A percentile compares a stretch with the other conserved stretches of the same genome.
Conservation (phyloP, 2,888 invertebrate species). For the Cryptocephalus primarius region DNA sequence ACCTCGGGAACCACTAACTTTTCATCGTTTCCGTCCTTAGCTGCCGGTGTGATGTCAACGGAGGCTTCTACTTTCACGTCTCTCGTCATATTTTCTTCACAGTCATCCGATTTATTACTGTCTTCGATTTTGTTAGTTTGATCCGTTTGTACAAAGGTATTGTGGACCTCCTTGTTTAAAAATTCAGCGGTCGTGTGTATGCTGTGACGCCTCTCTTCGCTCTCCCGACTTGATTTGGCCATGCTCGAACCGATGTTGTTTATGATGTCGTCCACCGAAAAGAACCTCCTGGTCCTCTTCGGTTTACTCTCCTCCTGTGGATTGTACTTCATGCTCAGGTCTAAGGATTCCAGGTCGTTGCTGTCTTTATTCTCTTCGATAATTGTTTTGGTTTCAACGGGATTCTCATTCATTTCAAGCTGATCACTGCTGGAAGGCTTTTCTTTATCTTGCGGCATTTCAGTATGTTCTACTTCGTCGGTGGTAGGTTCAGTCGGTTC, state of each 20-base stretch:
- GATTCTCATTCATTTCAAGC: not conserved
- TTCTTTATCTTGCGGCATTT: not conserved
- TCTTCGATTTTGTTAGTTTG: no score
- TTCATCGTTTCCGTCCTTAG: not conserved
- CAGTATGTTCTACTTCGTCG: no score
- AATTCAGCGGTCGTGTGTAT: conserved; percentile 13
- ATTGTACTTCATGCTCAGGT: not conserved
- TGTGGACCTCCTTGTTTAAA: conserved; percentile 13
- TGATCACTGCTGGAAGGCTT: not conserved
- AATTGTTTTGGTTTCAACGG: not conserved
- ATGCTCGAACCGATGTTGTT: conserved; percentile 20
- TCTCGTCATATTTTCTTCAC: not conserved
- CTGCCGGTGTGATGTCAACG: conserved; percentile 1
- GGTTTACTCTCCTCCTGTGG: not conserved
- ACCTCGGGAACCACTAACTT: not conserved
- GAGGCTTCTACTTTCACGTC: conserved; percentile 1
- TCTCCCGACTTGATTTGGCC: conserved; percentile 5
- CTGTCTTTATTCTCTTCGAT: conserved; percentile 4
- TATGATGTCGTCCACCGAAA: conserved; percentile 29
- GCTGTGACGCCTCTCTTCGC: conserved; percentile 9
- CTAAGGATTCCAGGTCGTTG: not conserved
- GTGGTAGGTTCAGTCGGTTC: no score
- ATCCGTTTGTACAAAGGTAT: conserved; percentile 6
- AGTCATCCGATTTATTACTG: not conserved
- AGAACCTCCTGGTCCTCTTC: conserved; percentile 19